Evolutionary conservation across 2,888 invertebrate species (phyloP), one percentile per base, ranked within the genome.

Genomic region (Terebella lapidaria): DNA sequence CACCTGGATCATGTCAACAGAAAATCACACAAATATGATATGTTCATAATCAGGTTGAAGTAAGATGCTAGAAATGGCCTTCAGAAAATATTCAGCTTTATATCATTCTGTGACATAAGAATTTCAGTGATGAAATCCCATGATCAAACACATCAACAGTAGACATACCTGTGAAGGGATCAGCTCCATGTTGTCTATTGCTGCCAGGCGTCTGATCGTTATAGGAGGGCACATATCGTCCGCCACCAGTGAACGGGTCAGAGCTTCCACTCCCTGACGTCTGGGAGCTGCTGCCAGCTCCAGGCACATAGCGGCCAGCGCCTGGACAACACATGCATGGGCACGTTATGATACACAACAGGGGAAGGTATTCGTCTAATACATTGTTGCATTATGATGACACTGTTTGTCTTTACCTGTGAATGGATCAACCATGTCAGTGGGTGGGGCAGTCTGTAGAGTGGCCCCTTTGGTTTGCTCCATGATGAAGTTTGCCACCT

Each of bases 401-500:
- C 15, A 15, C 15, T 49, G 10, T 10, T 49, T 35, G 42, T 35
- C n/a, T n/a, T 15, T 35, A 84, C 86, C 86, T 69, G 87, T 87
- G 70, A 86, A 86, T 18, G 87, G 87, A 77, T 87, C 87, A 2
- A 81, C 74, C 59, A 59, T 81, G 22, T 63, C 5, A 1, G 47
- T 63, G 59, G 27, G 59, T 2, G 69, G 59, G 3, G 71, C 67
- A 57, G 73, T 75, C 18, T 69, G 71, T 3, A 73, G 61, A 5
- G 72, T 73, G 2, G 72, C 72, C 42, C 85, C 81, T 82, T 86
- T 80, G 74, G 91, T 88, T 79, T 94, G 94, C 65, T 87, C 89
- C 1, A 91, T 83, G 62, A 96, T 93, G 78, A 94, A 95, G 80
- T 93, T 91, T 3, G 94, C 94, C 25, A 96, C 90, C 84, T 86